These are phyloP conservation scores for Andrena minutula DNA, from an alignment of 2,888 invertebrate genomes.

Conservation along the genomic window DNA sequence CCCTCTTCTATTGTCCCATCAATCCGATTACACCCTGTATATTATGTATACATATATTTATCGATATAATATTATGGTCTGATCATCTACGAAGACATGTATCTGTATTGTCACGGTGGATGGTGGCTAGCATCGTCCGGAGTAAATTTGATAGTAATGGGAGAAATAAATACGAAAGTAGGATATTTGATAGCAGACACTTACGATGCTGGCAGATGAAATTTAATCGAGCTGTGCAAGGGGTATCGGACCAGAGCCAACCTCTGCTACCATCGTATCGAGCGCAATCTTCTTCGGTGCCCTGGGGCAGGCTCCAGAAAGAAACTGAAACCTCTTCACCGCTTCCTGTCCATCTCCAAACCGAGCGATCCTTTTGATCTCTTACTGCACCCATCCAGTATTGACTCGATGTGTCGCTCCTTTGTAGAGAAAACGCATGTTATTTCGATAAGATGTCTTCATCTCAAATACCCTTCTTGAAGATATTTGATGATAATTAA, in stretches of 20 bases:
- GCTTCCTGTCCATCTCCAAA: conserved; percentile 95
- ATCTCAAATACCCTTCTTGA: too few species aligned
- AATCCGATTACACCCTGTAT: too few species aligned
- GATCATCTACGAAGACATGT: neutral
- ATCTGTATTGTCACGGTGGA: neutral
- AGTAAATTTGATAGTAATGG: conserved; percentile 24
- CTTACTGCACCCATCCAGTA: conserved; percentile 98
- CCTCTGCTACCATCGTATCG: conserved; percentile 96
- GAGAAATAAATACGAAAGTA: conserved; percentile 38
- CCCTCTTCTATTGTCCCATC: too few species aligned
- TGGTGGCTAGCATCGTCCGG: neutral
- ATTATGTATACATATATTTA: too few species aligned
- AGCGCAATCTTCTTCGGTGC: conserved; percentile 93
- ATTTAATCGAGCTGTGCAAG: conserved; percentile 93
- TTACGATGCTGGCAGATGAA: conserved; percentile 97
- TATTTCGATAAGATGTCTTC: neutral
- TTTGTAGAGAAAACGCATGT: conserved; percentile 74
- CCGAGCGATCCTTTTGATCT: conserved; percentile 91
- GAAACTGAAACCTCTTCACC: conserved; percentile 95
- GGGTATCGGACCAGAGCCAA: conserved; percentile 97
- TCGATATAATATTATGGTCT: neutral
- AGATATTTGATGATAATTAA: too few species aligned
- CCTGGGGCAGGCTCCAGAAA: conserved; percentile 94
- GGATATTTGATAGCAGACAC: conserved; percentile 82
- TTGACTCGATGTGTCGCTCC: conserved; percentile 95